Conservation (phyloP, 2,113 vertebrate species). For the Pituophis catenifer region DNA sequence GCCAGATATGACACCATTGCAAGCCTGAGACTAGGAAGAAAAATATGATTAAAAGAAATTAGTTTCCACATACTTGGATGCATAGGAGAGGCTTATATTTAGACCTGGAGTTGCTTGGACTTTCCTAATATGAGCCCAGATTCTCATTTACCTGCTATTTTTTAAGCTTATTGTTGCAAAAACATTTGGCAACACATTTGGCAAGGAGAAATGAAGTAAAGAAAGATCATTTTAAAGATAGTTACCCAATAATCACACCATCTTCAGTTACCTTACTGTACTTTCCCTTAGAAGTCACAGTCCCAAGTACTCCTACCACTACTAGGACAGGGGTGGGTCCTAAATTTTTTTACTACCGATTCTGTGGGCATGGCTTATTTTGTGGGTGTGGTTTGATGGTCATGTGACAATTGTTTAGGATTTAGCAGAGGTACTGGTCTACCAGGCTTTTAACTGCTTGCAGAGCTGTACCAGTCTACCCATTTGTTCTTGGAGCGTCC, state of each 20-base stretch:
- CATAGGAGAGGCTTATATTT: constrained; percentile 1
- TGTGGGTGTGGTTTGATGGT: too few relatives aligned
- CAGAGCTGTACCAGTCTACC: too few relatives aligned
- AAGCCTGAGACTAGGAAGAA: background rate
- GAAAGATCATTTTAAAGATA: constrained; percentile 9
- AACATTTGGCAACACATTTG: background rate
- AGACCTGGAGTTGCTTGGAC: background rate
- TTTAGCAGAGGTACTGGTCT: too few relatives aligned
- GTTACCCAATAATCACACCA: constrained; percentile 1
- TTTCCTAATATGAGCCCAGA: background rate
- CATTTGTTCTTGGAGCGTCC: too few relatives aligned
- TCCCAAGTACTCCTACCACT: too few relatives aligned
- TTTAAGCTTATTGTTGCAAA: constrained; percentile 14
- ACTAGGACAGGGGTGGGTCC: too few relatives aligned
- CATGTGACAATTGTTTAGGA: too few relatives aligned
- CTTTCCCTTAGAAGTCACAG: too few relatives aligned
- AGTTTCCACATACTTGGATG: background rate
- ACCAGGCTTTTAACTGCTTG: too few relatives aligned
- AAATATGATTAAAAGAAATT: constrained; percentile 9
- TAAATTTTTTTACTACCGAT: too few relatives aligned
- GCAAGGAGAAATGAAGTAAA: background rate
- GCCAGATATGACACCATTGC: background rate
- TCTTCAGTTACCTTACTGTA: background rate
- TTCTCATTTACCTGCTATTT: constrained; percentile 7
- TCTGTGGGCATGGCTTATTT: too few relatives aligned